A percentile compares a stretch with the other conserved stretches of the same genome.
Evolutionary conservation across 2,797 vertebrate species (phyloP).

Genomic region (Epinephelus awoara): DNA sequence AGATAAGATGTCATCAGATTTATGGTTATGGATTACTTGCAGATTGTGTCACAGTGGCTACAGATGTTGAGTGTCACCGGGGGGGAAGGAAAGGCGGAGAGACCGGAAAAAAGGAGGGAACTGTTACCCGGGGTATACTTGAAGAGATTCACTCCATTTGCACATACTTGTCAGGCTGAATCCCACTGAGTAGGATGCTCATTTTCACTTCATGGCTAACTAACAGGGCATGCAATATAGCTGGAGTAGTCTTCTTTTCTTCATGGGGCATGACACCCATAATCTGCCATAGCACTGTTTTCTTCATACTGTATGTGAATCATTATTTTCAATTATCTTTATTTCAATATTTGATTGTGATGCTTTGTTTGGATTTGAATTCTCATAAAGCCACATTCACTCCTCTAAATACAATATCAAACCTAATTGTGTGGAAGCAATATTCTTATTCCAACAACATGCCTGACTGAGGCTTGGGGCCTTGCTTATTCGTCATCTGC

Average conservation of each 20-base stretch:
- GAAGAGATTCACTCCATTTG: slow-evolving; percentile 73
- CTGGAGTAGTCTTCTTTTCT: slow-evolving; percentile 21
- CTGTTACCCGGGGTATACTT: slow-evolving; percentile 61
- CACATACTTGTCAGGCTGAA: slow-evolving; percentile 73
- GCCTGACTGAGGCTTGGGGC: slow-evolving; percentile 24
- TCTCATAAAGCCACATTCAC: slow-evolving; percentile 25
- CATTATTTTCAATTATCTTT: slow-evolving; percentile 30
- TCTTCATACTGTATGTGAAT: slow-evolving; percentile 1
- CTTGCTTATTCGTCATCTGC: slow-evolving; percentile 40
- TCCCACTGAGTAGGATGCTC: slow-evolving; percentile 62
- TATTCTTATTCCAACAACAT: slow-evolving; percentile 49
- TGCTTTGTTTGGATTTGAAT: slow-evolving; percentile 42
- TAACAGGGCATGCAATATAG: slow-evolving; percentile 64
- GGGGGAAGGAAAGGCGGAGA: slow-evolving; percentile 32
- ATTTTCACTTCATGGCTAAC: slow-evolving; percentile 70
- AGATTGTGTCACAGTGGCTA: slow-evolving; percentile 73
- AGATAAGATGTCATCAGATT: slow-evolving; percentile 65
- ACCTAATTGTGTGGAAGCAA: slow-evolving; percentile 56
- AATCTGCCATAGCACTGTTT: slow-evolving; percentile 7
- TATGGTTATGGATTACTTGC: slow-evolving; percentile 81
- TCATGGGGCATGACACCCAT: slow-evolving; percentile 8
- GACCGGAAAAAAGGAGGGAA: slow-evolving; percentile 12
- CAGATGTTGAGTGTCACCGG: slow-evolving; percentile 73
- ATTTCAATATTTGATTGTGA: slow-evolving; percentile 27
- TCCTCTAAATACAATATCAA: slow-evolving; percentile 50